Evolutionary conservation across 2,113 vertebrate genomes (phyloP).

Genomic region (Psettodes erumei): DNA sequence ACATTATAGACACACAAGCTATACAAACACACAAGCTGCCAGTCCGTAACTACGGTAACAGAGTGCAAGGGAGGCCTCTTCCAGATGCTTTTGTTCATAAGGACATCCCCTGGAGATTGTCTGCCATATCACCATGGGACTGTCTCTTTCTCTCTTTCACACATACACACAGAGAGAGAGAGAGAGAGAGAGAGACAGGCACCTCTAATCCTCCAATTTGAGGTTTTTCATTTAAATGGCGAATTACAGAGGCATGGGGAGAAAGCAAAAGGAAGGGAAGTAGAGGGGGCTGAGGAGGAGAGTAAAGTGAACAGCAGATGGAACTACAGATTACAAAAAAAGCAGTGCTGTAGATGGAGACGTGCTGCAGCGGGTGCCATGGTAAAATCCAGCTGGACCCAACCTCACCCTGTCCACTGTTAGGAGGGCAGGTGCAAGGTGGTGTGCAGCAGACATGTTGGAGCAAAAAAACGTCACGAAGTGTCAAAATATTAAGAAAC

Average conservation of each 20-base stretch:
- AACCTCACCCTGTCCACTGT: not conserved
- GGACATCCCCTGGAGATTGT: conserved; percentile 70
- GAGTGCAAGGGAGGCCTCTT: conserved; percentile 66
- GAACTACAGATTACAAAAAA: conserved; percentile 55
- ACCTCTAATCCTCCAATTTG: conserved; percentile 63
- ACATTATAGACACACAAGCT: conserved; percentile 38
- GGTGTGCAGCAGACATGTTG: not conserved
- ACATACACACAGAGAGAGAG: conserved; percentile 33
- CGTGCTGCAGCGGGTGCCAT: conserved; percentile 7
- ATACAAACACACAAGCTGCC: conserved; percentile 57
- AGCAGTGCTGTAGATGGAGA: conserved; percentile 30
- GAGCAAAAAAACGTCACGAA: not conserved
- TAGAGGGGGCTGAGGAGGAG: conserved; percentile 27
- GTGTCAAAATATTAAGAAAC: not conserved
- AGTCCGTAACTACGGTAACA: conserved; percentile 79
- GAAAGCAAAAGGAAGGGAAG: conserved; percentile 25
- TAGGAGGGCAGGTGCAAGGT: conserved; percentile 38
- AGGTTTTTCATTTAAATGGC: conserved; percentile 72
- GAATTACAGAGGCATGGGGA: conserved; percentile 56
- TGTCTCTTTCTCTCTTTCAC: conserved; percentile 22
- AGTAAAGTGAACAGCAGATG: conserved; percentile 55
- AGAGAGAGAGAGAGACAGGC: conserved; percentile 23
- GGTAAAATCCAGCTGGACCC: conserved; percentile 36
- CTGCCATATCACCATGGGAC: conserved; percentile 67
- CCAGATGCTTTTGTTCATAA: conserved; percentile 79